Base-by-base conservation (phyloP, 1,140 invertebrate genomes). In the Leptinotarsa texana region DNA sequence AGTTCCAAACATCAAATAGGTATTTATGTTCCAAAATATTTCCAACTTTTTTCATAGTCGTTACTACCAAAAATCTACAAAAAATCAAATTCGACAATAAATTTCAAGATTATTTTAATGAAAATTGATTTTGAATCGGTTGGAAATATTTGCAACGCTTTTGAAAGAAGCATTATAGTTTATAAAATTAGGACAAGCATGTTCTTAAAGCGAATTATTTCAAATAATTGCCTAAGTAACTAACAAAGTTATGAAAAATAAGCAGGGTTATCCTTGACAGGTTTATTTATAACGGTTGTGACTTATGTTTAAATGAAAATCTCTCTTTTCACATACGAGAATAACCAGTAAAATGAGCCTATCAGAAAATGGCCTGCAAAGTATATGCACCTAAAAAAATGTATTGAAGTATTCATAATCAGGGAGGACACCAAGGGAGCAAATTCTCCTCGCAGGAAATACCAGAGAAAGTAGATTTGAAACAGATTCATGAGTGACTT, bases 121-220 rank as follows among this genome's bases (percentile, higher is more conserved):
- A 18, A 13, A 13, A 69, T 11, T 11, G 11, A 42, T 42, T 42
- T 42, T 11, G 0, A 42, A 42, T 42, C 33, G 8, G 33, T 42
- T 57, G 51, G n/a, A 57, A 57, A 57, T 57, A 57, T 57, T 57
- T 15, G 51, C 15, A 57, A 57, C 4, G 51, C 6, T 57, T 57
- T 57, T 15, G 13, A 57, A 57, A 57, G 33, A 57, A 57, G 51
- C 51, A 57, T 18, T 57, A 57, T 57, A 57, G 15, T 57, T n/a
- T 18, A n/a, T 57, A 57, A 65, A 21, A 65, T 24, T 24, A 65
- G 21, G 27, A 48, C 11, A 48, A 48, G 42, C 68, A 72, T 27
- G 63, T 77, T 79, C 81, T 83, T 82, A 81, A 79, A 81, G 82
- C 82, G 75, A 83, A 82, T 83, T 83, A 81, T 81, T 77, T 51